Evolutionary conservation across 2,888 invertebrate species (phyloP).

Genomic region (Frankliniella fusca): DNA sequence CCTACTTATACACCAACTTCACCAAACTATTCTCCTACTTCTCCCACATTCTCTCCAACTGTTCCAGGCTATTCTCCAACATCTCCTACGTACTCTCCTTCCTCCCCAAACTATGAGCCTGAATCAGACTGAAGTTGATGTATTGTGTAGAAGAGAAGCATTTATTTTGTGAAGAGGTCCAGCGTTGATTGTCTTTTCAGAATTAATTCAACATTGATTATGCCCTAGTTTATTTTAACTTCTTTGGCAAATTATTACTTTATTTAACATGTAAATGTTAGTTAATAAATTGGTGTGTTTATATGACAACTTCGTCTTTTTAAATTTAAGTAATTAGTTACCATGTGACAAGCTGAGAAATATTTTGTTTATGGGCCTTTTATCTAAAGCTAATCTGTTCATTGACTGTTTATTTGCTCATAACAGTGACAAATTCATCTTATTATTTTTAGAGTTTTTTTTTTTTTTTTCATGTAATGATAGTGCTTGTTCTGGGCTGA

Average conservation of each 20-base stretch:
- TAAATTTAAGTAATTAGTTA: not conserved
- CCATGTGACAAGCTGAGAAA: conserved; percentile 3
- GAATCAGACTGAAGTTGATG: conserved; percentile 40
- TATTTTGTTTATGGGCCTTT: not conserved
- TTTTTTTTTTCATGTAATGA: too few species aligned
- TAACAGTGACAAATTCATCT: too few species aligned
- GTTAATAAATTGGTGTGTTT: not conserved
- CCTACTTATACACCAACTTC: conserved; percentile 68
- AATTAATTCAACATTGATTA: not conserved
- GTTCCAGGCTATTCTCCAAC: conserved; percentile 70
- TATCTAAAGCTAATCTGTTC: too few species aligned
- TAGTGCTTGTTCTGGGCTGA: too few species aligned
- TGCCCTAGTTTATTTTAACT: not conserved
- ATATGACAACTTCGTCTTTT: not conserved
- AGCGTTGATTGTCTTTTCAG: not conserved
- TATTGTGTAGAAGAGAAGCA: not conserved
- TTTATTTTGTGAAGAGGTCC: not conserved
- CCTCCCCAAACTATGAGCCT: conserved; percentile 61
- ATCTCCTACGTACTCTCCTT: conserved; percentile 66
- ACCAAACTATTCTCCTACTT: conserved; percentile 69
- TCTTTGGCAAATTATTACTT: not conserved
- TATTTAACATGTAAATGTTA: not conserved
- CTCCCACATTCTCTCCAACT: conserved; percentile 75
- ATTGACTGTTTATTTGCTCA: too few species aligned
- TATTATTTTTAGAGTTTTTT: too few species aligned